A percentile compares a stretch with the other conserved stretches of the same genome.
Evolutionary conservation across 2,797 vertebrate genomes (phyloP).

Genomic region (Leucoraja ocellata): DNA sequence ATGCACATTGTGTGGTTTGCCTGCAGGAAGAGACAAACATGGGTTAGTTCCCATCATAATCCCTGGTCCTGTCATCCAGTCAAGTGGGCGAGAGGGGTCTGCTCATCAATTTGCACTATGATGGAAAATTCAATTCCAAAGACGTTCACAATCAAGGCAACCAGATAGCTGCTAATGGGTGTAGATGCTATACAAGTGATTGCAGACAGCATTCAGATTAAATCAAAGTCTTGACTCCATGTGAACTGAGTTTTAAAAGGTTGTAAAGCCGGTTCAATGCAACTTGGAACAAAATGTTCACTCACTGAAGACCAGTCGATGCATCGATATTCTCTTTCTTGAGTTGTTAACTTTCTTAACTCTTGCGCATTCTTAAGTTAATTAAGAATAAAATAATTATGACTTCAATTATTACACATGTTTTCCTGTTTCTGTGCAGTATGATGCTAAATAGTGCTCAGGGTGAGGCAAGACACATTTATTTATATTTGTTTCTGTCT

Average conservation of each 20-base stretch:
- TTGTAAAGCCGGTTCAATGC: neutral
- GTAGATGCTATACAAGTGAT: neutral
- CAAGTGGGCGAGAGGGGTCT: neutral
- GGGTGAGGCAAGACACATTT: neutral
- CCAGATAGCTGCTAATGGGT: neutral
- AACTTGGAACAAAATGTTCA: neutral
- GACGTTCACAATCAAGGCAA: neutral
- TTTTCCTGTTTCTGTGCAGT: too few species aligned
- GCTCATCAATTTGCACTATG: neutral
- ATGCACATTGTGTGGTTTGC: neutral
- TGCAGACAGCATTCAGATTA: neutral
- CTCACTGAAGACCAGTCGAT: neutral
- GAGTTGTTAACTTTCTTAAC: neutral
- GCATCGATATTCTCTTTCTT: neutral
- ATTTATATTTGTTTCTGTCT: too few species aligned
- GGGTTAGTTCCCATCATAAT: neutral
- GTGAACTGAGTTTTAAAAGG: neutral
- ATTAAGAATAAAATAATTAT: neutral
- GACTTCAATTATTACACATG: neutral
- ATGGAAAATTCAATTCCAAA: constrained; percentile 9
- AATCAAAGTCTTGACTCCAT: constrained; percentile 5
- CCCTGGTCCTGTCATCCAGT: neutral
- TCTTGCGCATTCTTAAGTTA: neutral
- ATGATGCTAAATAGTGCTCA: neutral
- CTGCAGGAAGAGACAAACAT: neutral